Conservation (phyloP, 1,140 invertebrate species). For the Zophobas morio region DNA sequence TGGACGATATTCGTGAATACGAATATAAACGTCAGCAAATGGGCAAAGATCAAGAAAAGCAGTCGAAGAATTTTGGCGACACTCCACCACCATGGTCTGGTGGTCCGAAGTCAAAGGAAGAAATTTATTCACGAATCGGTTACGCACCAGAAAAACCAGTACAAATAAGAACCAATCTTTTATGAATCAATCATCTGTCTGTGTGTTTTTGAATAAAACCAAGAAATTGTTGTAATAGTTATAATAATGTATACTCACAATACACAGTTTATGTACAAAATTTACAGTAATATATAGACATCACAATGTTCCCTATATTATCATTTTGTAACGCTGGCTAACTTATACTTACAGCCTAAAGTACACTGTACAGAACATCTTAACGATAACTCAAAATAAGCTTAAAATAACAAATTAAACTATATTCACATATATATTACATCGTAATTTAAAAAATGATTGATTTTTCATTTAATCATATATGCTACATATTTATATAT, state of each 20-base stretch:
- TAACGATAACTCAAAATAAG: slow-evolving; percentile 64
- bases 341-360: slow-evolving; percentile 65
- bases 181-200: background rate
- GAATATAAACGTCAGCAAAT: slow-evolving; percentile 71
- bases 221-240: slow-evolving; percentile 67
- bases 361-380: slow-evolving; percentile 68
- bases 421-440: slow-evolving; percentile 67
- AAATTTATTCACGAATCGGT: slow-evolving; percentile 80
- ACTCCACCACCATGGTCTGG: slow-evolving; percentile 65
- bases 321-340: slow-evolving; percentile 66
- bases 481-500: slow-evolving; percentile 63
- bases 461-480: slow-evolving; percentile 62
- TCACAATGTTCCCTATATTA: slow-evolving; percentile 69
- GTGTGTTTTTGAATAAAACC: slow-evolving; percentile 28
- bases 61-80: slow-evolving; percentile 39
- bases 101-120: slow-evolving; percentile 71
- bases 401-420: slow-evolving; percentile 64
- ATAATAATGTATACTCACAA: slow-evolving; percentile 69
- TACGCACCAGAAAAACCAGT: slow-evolving; percentile 63
- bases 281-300: slow-evolving; percentile 69
- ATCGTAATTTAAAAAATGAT: slow-evolving; percentile 65
- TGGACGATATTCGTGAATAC: slow-evolving; percentile 84
- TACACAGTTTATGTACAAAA: slow-evolving; percentile 70
- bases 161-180: background rate
- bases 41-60: slow-evolving; percentile 72